phyloP scores from a whole-genome alignment of 2,888 invertebrate species.

The Drosophila affinis region DNA sequence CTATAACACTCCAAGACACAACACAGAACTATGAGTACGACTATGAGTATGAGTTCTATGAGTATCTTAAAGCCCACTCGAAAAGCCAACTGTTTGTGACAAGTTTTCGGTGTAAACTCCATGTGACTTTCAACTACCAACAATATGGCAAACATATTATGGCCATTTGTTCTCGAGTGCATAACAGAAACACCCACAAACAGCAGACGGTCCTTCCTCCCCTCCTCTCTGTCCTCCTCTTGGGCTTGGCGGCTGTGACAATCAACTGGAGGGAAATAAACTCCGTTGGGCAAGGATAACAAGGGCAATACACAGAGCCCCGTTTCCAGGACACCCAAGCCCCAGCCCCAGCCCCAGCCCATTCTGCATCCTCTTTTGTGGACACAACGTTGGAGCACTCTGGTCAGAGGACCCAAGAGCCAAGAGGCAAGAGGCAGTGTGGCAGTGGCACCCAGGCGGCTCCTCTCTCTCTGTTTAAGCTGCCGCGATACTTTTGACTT shows the following conservation, averaged over 20 bases:
- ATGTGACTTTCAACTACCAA: conserved; percentile 42
- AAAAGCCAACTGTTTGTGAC: conserved; percentile 19
- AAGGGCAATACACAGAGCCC: conserved; percentile 17
- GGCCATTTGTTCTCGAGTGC: conserved; percentile 63
- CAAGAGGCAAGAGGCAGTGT: too few relatives aligned
- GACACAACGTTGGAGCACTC: neutral
- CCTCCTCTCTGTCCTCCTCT: conserved; percentile 10
- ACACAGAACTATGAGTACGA: too few relatives aligned
- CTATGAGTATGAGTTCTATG: too few relatives aligned
- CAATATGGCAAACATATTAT: conserved; percentile 72
- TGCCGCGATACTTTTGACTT: conserved; percentile 78
- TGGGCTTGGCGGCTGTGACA: conserved; percentile 62
- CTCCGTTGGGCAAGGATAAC: conserved; percentile 57
- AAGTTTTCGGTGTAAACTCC: conserved; percentile 25
- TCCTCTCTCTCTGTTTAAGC: conserved; percentile 60
- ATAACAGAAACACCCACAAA: conserved; percentile 33
- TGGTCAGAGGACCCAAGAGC: neutral
- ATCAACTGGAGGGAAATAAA: conserved; percentile 74
- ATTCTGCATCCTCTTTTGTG: neutral
- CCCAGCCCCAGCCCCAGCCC: too few relatives aligned
- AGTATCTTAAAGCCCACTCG: neutral
- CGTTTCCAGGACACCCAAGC: conserved; percentile 1
- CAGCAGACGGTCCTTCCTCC: conserved; percentile 4
- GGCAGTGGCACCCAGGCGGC: conserved; percentile 8
- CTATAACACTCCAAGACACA: conserved; percentile 11